Evolutionary conservation across 2,113 vertebrate genomes (phyloP).

Genomic region (Corythornis madagascariensis): DNA sequence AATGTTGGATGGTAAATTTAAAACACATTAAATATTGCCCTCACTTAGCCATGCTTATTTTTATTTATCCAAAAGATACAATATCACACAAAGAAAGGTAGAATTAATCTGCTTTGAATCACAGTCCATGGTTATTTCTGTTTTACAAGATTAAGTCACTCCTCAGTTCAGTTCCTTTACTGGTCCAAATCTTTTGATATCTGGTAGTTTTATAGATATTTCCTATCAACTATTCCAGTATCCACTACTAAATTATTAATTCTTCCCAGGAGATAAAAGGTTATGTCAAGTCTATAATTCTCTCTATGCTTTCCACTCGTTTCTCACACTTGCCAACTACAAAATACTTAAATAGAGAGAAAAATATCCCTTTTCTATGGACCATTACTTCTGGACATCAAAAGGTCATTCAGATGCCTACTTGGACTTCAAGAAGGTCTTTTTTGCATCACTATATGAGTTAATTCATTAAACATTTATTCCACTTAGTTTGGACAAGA

Average conservation of each 20-base stretch:
- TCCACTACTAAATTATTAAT: not conserved
- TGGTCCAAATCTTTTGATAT: not conserved
- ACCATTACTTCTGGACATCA: not conserved
- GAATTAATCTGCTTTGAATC: not conserved
- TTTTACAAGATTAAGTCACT: not conserved
- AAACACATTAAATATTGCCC: not conserved
- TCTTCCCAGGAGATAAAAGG: not conserved
- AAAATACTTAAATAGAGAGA: rapidly evolving
- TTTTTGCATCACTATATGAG: not conserved
- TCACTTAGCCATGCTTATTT: not conserved
- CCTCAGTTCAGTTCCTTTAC: not conserved
- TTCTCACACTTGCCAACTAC: not conserved
- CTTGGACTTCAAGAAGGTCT: not conserved
- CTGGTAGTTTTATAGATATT: not conserved
- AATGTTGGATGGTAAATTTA: not conserved
- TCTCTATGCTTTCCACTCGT: not conserved
- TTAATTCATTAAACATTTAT: not conserved
- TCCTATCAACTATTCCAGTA: not conserved
- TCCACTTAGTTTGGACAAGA: not conserved
- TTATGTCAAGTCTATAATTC: not conserved
- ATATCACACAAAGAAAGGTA: not conserved
- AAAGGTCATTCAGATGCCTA: not conserved
- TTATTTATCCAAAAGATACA: not conserved
- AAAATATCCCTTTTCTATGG: not conserved
- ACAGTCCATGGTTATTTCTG: not conserved